These are phyloP conservation scores for Chanos chanos DNA, from an alignment of 2,797 vertebrate species.

Conservation along the genomic window DNA sequence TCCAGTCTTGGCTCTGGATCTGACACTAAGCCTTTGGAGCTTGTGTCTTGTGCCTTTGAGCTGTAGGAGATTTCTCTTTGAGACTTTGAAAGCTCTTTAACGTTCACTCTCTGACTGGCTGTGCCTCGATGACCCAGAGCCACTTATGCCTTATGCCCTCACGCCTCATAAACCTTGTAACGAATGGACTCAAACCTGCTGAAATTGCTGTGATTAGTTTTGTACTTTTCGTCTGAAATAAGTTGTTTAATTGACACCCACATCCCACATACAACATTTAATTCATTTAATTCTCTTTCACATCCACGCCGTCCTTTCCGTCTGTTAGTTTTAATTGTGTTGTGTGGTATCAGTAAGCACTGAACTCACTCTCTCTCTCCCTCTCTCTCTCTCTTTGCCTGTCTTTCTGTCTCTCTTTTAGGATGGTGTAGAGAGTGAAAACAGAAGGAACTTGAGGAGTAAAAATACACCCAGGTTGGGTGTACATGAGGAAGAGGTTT, in stretches of 20 bases:
- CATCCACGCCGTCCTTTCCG: neutral
- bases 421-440: slow-evolving; percentile 67
- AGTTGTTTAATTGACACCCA: no score
- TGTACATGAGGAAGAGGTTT: slow-evolving; percentile 63
- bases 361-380: neutral
- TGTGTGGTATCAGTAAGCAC: no score
- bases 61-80: neutral
- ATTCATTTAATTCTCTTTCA: neutral
- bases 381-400: neutral
- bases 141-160: neutral
- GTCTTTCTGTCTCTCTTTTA: slow-evolving; percentile 24
- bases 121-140: no score
- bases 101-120: no score
- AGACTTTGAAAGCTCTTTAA: no score
- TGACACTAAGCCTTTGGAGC: slow-evolving; percentile 9
- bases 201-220: neutral
- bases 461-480: slow-evolving; percentile 53
- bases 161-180: neutral
- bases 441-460: slow-evolving; percentile 61
- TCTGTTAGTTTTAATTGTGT: no score
- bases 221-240: neutral
- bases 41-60: neutral
- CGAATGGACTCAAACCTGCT: no score
- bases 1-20: slow-evolving; percentile 1
- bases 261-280: no score